phyloP scores from a whole-genome alignment of 2,113 vertebrate species.

The Rhinopomastus cyanomelas region DNA sequence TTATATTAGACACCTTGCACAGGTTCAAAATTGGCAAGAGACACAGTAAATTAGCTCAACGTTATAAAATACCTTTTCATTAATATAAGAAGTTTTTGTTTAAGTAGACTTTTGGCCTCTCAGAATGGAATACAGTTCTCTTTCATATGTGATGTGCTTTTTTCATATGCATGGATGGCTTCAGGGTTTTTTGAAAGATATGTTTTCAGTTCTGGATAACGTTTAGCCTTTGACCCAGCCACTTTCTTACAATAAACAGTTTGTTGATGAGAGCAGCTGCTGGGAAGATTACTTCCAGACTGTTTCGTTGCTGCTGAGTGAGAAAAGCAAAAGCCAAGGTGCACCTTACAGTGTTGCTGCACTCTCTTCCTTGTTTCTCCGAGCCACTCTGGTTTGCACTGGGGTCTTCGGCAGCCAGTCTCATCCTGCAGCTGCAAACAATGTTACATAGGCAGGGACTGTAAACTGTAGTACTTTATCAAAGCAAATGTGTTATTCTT shows the following conservation, averaged over 20 bases:
- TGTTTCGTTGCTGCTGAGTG: slow-evolving; percentile 26
- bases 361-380: not conserved
- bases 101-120: not conserved
- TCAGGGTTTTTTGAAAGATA: slow-evolving; percentile 61
- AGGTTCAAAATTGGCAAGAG: not conserved
- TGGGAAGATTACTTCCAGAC: slow-evolving; percentile 86
- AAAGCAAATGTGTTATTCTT: not conserved
- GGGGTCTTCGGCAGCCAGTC: not conserved
- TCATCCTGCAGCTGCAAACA: not conserved
- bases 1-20: not conserved
- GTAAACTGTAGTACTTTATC: not conserved
- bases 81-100: not conserved
- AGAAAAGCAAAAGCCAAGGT: not conserved
- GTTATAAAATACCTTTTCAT: not conserved
- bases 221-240: slow-evolving; percentile 80
- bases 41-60: not conserved
- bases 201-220: slow-evolving; percentile 71
- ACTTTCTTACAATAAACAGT: slow-evolving; percentile 87
- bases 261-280: slow-evolving; percentile 84
- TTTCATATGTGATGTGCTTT: slow-evolving; percentile 1
- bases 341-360: slow-evolving; percentile 19
- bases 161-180: slow-evolving; percentile 7
- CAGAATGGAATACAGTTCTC: not conserved
- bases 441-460: not conserved
- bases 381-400: fast-evolving